Evolutionary conservation across 2,797 vertebrate species (phyloP), one percentile per base, ranked within the genome.

Genomic region (Erethizon dorsatum): DNA sequence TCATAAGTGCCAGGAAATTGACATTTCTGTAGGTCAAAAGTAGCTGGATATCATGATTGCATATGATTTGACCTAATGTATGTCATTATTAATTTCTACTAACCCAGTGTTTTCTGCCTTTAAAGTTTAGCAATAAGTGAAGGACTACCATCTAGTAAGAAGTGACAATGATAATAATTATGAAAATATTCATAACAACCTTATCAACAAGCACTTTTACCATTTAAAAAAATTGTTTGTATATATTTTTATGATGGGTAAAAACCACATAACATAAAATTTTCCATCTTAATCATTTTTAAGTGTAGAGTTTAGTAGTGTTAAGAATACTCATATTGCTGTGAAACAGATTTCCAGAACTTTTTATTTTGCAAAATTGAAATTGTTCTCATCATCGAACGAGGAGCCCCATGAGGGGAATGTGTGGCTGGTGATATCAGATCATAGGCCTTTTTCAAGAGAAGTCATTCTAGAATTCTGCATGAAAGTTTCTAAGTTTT

Each of bases 1-100:
- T 73, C 17, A 63, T 31, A 82, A 92, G 57, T 82, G 33, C 69
- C 83, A 87, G 26, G 17, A 91, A 87, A 87, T 69, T 85, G 41
- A n/a, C 61, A 65, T 77, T 92, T 95, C 78, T 73, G 13, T 71
- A 41, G 82, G 45, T 93, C n/a, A 88, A 82, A 95, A 52, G 37
- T 85, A 56, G 8, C 61, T 87, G 7, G 75, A 91, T 84, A 93
- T 87, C 57, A 52, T 41, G 82, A 95, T 45, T 85, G 37, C 47
- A 78, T 88, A 69, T 50, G 41, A 31, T 73, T 89, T 88, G 56
- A 83, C 13, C 52, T 93, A 85, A 92, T 33, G 47, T 26, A 77
- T 47, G 45, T 75, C 61, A 50, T 77, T 82, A 82, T 50, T 91
- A 79, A 67, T 2, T 89, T 95, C n/a, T 83, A 65, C n/a, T 92